Evolutionary conservation across 2,113 vertebrate genomes (phyloP).

Genomic region (Cariama cristata): DNA sequence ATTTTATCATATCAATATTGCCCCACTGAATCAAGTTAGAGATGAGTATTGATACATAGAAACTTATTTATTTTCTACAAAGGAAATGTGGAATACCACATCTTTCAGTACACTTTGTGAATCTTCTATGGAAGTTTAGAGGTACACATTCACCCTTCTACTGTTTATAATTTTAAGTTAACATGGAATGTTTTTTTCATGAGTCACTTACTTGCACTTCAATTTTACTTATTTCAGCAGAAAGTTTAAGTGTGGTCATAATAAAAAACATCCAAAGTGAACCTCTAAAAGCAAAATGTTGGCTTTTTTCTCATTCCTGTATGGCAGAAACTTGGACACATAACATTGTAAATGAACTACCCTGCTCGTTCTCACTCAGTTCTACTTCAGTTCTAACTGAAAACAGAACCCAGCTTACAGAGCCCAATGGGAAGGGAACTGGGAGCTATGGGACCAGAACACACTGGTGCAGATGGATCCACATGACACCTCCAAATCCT

Average conservation of each 20-base stretch:
- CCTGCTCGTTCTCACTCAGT: background rate
- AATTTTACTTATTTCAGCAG: background rate
- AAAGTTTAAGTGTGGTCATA: background rate
- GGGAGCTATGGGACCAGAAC: background rate
- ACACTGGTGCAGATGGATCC: background rate
- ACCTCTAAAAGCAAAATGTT: background rate
- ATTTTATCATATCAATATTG: constrained; percentile 40
- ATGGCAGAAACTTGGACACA: background rate
- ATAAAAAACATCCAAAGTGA: background rate
- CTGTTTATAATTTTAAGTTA: background rate
- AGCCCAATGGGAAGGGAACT: background rate
- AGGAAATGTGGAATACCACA: background rate
- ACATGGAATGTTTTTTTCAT: background rate
- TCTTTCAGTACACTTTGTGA: background rate
- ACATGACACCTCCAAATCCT: background rate
- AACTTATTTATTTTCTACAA: constrained; percentile 21
- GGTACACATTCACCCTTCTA: background rate
- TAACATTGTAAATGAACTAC: background rate
- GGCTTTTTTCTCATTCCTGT: background rate
- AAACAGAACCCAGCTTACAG: background rate
- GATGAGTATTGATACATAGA: background rate
- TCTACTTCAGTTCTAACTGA: background rate
- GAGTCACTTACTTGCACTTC: background rate
- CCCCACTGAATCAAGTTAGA: constrained; percentile 21
- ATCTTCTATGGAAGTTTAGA: background rate